Base-by-base conservation (phyloP, 2,888 invertebrate genomes). In the Rotaria sp. region DNA sequence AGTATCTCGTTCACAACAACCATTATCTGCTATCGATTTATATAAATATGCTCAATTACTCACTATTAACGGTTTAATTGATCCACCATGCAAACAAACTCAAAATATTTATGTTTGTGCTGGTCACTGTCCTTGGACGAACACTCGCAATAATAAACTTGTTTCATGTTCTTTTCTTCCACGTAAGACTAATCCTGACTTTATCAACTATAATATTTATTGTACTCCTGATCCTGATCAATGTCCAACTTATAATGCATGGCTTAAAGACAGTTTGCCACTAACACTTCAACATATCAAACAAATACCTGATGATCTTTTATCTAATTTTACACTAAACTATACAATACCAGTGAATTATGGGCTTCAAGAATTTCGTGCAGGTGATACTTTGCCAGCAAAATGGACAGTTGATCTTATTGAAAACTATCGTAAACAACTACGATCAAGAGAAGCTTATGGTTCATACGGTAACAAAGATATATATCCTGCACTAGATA, bases 271-370 rank as follows among this genome's bases (percentile, higher is more conserved):
- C 10, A 15, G 4, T 41, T 7, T 80, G 26, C 75, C 41, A n/a
- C 26, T 10, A 45, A 45, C 75, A 26, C 5, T 1, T 41, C 2
- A 80, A 45, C 41, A 45, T 8, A 21, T 80, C 15, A 26, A 11
- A 1, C 41, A n/a, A 45, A 80, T 80, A 26, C 75, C 45, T 45
- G 45, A 41, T 26, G 10, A 80, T 2, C 45, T 80, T 41, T 13
- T 80, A 3, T 80, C 75, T 13, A 80, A 80, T 13, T 80, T 80
- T 80, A 80, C 75, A 45, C 24, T 80, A 8, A 80, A 80, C n/a
- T 41, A 45, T 80, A 26, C 41, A 7, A 41, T 80, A 41, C 45
- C 75, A 7, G 10, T 38, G 10, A 3, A 80, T 0, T 45, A 41
- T 45, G 8, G 41, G 10, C 1, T 24, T 26, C 24, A 26, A 26